These are phyloP conservation scores for Calameuta filiformis DNA, from an alignment of 2,888 invertebrate species.

Conservation along the genomic window DNA sequence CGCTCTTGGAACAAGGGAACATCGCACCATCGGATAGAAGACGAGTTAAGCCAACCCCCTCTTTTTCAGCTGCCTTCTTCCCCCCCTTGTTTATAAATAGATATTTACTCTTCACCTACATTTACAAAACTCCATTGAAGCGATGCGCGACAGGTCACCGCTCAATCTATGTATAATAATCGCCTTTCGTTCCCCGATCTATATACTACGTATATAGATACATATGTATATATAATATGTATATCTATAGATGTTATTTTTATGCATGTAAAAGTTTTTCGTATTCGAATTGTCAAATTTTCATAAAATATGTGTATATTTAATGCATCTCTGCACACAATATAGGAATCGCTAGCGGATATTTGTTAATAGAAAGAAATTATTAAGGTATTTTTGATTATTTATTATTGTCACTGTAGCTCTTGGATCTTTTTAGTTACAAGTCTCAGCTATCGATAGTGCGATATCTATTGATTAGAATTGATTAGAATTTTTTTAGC, in stretches of 20 bases:
- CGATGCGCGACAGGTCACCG: slow-evolving; percentile 68
- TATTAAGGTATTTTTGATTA: background rate
- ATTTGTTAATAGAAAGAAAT: background rate
- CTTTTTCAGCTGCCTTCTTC: slow-evolving; percentile 12
- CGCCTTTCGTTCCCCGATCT: background rate
- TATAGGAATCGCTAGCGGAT: background rate
- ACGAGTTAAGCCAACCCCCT: slow-evolving; percentile 26
- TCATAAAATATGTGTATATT: background rate
- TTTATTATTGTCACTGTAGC: background rate
- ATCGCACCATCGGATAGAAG: background rate
- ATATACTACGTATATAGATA: background rate
- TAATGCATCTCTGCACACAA: background rate
- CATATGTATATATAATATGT: background rate
- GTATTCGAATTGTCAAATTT: background rate
- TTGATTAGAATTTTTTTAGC: background rate
- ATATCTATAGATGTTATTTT: background rate
- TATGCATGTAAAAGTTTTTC: background rate
- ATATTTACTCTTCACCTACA: slow-evolving; percentile 62
- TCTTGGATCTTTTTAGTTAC: background rate
- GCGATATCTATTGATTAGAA: background rate
- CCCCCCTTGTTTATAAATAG: slow-evolving; percentile 56
- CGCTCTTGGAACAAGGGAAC: background rate
- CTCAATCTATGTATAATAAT: slow-evolving; percentile 51
- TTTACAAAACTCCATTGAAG: slow-evolving; percentile 64
- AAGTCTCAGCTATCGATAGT: background rate